Base-by-base conservation (phyloP, 2,888 invertebrate species). In the Drosophila multiciliata region DNA sequence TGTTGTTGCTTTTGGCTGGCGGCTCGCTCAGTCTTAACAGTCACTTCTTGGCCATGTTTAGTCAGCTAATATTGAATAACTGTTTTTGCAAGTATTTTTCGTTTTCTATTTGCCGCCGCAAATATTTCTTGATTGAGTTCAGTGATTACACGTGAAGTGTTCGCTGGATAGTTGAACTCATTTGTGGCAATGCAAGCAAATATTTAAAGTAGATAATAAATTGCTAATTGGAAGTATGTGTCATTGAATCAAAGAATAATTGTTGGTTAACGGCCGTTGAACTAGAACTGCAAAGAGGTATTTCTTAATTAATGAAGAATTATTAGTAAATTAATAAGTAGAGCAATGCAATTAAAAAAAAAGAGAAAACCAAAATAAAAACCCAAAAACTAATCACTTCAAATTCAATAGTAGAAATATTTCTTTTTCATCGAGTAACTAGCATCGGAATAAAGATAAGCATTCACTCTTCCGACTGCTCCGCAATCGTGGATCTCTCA, bases 101-200 rank as follows among this genome's bases (percentile, higher is more conserved):
- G 67, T 64, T 80, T 83, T 77, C 81, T 73, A 77, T 80, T 83
- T 77, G 69, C 74, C 79, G 72, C 53, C 73, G 74, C 81, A 88
- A 88, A 86, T 69, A 86, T 58, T 81, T 89, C 66, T 45, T 48
- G 69, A 86, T 86, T 86, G 87, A 73, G 86, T 75, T 84, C 75
- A 70, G 40, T 65, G 80, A 78, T 67, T 64, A 52, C 26, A n/a
- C 48, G 52, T 26, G 36, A 50, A 45, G 50, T 66, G 29, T 11
- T 55, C 55, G 12, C 57, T 35, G 57, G 57, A 26, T 40, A 57
- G 71, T 26, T 58, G 66, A 45, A 55, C 69, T 69, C 62, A 75
- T 79, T 75, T 63, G 49, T 50, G 50, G 61, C 68, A 35, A n/a
- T 32, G 15, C 7, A 20, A 49, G 36, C 57, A 50, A 29, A 23